phyloP scores from a whole-genome alignment of 2,113 vertebrate species.

The Pachypanchax playfairii region DNA sequence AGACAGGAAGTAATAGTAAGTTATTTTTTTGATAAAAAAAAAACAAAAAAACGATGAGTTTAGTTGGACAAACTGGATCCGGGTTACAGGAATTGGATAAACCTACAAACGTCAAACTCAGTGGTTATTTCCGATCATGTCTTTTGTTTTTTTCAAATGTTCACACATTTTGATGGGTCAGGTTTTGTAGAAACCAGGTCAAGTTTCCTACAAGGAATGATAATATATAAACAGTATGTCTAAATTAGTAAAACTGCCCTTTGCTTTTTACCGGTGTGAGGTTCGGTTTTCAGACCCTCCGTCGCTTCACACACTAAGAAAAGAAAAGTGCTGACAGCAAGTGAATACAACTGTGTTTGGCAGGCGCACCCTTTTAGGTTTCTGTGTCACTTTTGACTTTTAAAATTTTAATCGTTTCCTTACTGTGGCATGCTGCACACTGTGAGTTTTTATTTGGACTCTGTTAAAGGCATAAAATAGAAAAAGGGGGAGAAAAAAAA shows the following conservation, averaged over 20 bases:
- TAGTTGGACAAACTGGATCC: too few species aligned
- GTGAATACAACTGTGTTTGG: conserved; percentile 82
- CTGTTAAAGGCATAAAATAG: conserved; percentile 31
- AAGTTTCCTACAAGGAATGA: not conserved
- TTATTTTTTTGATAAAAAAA: too few species aligned
- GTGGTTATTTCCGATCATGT: not conserved
- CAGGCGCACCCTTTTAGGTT: conserved; percentile 87
- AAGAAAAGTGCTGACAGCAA: conserved; percentile 79
- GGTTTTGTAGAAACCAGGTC: not conserved
- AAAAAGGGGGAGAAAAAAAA: conserved; percentile 5
- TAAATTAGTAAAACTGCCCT: conserved; percentile 49
- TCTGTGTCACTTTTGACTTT: conserved; percentile 84
- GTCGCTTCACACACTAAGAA: conserved; percentile 57
- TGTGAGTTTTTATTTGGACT: conserved; percentile 34
- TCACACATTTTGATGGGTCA: not conserved
- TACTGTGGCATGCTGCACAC: conserved; percentile 71
- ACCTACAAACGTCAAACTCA: not conserved
- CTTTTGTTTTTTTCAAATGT: not conserved
- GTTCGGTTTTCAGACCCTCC: conserved; percentile 63
- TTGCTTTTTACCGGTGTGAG: conserved; percentile 36
- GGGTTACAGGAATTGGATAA: too few species aligned
- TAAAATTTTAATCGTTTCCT: conserved; percentile 90
- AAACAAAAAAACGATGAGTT: too few species aligned
- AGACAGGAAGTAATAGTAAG: too few species aligned
- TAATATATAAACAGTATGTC: conserved; percentile 9